These are phyloP conservation scores for Oreochromis tanganicae DNA, from an alignment of 2,113 vertebrate species.

Conservation along the genomic window DNA sequence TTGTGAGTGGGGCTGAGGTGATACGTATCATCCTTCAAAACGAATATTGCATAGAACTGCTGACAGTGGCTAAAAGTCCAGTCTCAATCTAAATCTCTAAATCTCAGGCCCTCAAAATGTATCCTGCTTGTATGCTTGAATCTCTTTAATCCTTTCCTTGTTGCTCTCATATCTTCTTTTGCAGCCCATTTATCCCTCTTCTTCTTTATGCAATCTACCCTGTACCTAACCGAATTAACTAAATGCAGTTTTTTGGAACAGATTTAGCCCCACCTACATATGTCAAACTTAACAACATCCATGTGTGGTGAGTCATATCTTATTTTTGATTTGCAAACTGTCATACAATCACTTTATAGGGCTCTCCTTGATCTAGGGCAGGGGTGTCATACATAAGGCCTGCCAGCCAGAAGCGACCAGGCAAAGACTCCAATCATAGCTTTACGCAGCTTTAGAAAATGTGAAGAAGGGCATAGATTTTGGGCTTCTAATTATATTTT, in stretches of 20 bases:
- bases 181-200: neutral
- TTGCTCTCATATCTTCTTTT: neutral
- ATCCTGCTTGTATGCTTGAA: neutral
- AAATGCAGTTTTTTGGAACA: neutral
- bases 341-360: neutral
- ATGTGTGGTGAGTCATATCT: constrained; percentile 6
- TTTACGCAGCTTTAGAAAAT: neutral
- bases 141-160: neutral
- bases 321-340: constrained; percentile 8
- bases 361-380: neutral
- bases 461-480: neutral
- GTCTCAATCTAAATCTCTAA: neutral
- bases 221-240: neutral
- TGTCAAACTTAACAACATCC: constrained; percentile 21
- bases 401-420: neutral
- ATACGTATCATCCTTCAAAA: neutral
- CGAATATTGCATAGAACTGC: neutral
- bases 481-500: neutral
- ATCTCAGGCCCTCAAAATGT: neutral
- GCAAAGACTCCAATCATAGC: neutral
- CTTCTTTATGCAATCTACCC: neutral
- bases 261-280: neutral
- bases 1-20: neutral
- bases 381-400: neutral
- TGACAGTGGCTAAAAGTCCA: neutral